phyloP scores from a whole-genome alignment of 2,888 invertebrate genomes.

The Stenichneumon culpator region DNA sequence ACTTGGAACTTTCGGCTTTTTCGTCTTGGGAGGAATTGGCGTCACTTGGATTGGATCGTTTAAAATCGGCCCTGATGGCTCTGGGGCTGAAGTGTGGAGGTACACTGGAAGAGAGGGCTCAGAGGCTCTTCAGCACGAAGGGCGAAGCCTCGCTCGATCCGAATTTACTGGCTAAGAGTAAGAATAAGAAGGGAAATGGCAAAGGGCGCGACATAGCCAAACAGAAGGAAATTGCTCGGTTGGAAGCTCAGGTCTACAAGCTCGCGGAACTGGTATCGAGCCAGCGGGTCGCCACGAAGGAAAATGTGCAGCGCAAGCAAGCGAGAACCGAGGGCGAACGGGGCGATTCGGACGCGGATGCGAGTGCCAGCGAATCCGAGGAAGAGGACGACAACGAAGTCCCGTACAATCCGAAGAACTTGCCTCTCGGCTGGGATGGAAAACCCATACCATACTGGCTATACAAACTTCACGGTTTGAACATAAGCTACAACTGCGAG shows the following conservation, averaged over 20 bases:
- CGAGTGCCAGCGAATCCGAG: conserved; percentile 92
- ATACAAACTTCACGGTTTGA: conserved; percentile 99
- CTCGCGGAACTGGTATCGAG: conserved; percentile 94
- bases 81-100: conserved; percentile 99
- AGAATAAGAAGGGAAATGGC: conserved; percentile 89
- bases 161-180: conserved; percentile 95
- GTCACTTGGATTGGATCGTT: conserved; percentile 97
- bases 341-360: conserved; percentile 96
- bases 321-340: conserved; percentile 97
- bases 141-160: conserved; percentile 97
- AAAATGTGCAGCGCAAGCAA: conserved; percentile 99
- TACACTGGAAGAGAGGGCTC: conserved; percentile 98
- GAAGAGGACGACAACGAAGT: conserved; percentile 97
- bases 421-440: conserved; percentile 99
- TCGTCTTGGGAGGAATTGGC: conserved; percentile 99
- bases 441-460: conserved; percentile 98
- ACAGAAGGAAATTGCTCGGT: conserved; percentile 94
- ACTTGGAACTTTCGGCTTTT: conserved; percentile 99
- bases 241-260: conserved; percentile 96
- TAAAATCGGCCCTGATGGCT: conserved; percentile 99
- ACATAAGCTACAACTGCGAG: conserved; percentile 99
- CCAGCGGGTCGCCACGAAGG: conserved; percentile 96
- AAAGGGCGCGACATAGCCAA: conserved; percentile 89
- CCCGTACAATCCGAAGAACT: conserved; percentile 99
- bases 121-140: conserved; percentile 97